Evolutionary conservation across 53 echinoderm and acorn worm species (phyloP), one percentile per base, ranked within the genome.

Genomic region (Echinarachnius parma): DNA sequence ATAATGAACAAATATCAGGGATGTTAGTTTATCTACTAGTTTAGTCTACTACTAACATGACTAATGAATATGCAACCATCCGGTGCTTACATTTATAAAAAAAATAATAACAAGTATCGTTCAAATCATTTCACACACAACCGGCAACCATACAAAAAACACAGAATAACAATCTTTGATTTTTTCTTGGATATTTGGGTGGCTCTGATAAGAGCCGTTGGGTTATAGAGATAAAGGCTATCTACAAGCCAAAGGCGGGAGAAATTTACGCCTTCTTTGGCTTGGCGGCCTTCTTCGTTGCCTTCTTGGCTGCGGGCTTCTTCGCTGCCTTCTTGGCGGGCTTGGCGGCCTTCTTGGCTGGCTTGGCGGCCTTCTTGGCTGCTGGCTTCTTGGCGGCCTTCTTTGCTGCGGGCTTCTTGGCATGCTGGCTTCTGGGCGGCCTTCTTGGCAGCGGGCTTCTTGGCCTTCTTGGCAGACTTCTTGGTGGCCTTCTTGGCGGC

Each of bases 141-240:
- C n/a, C n/a, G n/a, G n/a, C n/a, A n/a, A n/a, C n/a, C n/a, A 1
- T 0, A 24, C 4, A 55, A 4, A 36, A 61, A 10, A 62, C 21
- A 15, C 9, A 62, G 62, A 62, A 39, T 36, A 2, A 28, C 19
- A 62, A 22, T 36, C 4, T 14, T 53, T 68, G 68, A 42, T 56
- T 72, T 80, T 84, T 89, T 77, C 83, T 80, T 89, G 84, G 62
- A 77, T 16, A 31, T 77, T 80, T 77, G 84, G 89, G 89, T 89
- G 89, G 89, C 89, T 84, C 89, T 89, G 69, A 89, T 84, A 84
- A 89, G 89, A 89, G 89, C 89, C 89, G 89, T 81, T 89, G 84
- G 81, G 45, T 80, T 80, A 56, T 54, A 29, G 45, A 44, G 37
- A 56, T n/a, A n/a, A 50, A 35, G 37, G 37, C 25, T 39, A 18